Conservation (phyloP, 2,113 vertebrate genomes). For the Girardinichthys multiradiatus region DNA sequence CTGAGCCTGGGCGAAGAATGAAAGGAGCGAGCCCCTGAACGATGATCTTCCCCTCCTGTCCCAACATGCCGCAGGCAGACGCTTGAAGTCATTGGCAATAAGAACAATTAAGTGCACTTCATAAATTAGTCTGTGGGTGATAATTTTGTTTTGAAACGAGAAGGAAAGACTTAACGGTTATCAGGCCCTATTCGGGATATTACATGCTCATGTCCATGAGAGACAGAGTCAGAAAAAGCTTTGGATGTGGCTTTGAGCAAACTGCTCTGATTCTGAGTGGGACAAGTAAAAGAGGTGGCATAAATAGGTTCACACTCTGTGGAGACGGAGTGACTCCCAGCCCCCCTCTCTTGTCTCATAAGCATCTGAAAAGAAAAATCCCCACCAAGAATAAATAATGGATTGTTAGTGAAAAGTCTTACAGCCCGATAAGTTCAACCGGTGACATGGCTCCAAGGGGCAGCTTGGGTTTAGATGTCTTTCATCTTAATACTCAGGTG, state of each 20-base stretch:
- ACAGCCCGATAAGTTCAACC: conserved; percentile 40
- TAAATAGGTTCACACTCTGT: conserved; percentile 50
- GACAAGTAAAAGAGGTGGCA: conserved; percentile 49
- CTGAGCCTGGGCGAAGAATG: conserved; percentile 51
- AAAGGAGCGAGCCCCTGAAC: conserved; percentile 38
- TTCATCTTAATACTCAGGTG: conserved; percentile 70
- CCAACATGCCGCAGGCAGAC: conserved; percentile 24
- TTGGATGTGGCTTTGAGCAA: conserved; percentile 27
- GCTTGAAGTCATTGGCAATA: conserved; percentile 47
- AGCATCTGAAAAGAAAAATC: conserved; percentile 11
- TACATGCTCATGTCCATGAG: conserved; percentile 20
- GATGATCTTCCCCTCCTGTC: conserved; percentile 47
- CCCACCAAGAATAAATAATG: conserved; percentile 49
- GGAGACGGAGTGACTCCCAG: conserved; percentile 33
- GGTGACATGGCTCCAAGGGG: conserved; percentile 37
- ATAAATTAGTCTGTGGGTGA: conserved; percentile 36
- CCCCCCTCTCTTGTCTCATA: not conserved
- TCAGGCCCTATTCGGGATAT: conserved; percentile 24
- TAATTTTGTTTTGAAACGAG: conserved; percentile 14
- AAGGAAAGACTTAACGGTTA: conserved; percentile 16
- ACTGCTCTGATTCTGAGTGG: conserved; percentile 41
- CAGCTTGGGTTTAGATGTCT: conserved; percentile 61
- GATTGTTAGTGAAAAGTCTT: conserved; percentile 58
- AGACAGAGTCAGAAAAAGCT: conserved; percentile 33
- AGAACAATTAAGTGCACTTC: conserved; percentile 46